phyloP scores from a whole-genome alignment of 2,888 invertebrate species.

The Ectobius pallidus region DNA sequence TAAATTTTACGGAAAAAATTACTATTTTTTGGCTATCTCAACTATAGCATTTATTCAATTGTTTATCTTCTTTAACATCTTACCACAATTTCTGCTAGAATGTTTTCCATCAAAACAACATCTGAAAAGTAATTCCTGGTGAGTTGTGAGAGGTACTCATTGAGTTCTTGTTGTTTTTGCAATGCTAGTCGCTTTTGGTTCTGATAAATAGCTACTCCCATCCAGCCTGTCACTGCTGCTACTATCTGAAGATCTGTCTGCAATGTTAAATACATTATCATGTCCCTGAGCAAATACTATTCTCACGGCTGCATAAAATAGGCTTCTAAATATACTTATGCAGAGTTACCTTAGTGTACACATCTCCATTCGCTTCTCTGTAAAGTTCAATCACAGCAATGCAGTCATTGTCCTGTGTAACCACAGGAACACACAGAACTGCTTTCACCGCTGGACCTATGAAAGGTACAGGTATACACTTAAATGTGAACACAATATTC shows the following conservation, averaged over 20 bases:
- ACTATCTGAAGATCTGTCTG: slow-evolving; percentile 41
- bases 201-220: slow-evolving; percentile 59
- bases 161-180: slow-evolving; percentile 54
- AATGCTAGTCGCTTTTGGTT: slow-evolving; percentile 52
- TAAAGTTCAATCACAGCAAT: slow-evolving; percentile 66
- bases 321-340: too few relatives aligned
- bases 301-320: too few relatives aligned
- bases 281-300: too few relatives aligned
- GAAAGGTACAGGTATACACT: too few relatives aligned
- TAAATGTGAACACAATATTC: too few relatives aligned
- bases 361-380: slow-evolving; percentile 53
- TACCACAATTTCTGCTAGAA: slow-evolving; percentile 61
- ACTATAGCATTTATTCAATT: too few relatives aligned
- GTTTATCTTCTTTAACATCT: too few relatives aligned
- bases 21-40: too few relatives aligned
- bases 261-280: too few relatives aligned
- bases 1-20: too few relatives aligned
- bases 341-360: slow-evolving; percentile 51
- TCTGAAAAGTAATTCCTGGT: slow-evolving; percentile 49
- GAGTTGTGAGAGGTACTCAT: slow-evolving; percentile 53
- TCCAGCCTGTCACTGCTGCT: slow-evolving; percentile 56
- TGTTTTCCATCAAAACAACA: slow-evolving; percentile 57
- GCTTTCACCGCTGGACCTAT: slow-evolving; percentile 58
- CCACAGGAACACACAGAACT: slow-evolving; percentile 65
- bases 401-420: slow-evolving; percentile 64